A percentile compares a stretch with the other conserved stretches of the same genome.
These are phyloP conservation scores for Gorsachius goisagi DNA, from an alignment of 2,113 vertebrate species.

Conservation along the genomic window DNA sequence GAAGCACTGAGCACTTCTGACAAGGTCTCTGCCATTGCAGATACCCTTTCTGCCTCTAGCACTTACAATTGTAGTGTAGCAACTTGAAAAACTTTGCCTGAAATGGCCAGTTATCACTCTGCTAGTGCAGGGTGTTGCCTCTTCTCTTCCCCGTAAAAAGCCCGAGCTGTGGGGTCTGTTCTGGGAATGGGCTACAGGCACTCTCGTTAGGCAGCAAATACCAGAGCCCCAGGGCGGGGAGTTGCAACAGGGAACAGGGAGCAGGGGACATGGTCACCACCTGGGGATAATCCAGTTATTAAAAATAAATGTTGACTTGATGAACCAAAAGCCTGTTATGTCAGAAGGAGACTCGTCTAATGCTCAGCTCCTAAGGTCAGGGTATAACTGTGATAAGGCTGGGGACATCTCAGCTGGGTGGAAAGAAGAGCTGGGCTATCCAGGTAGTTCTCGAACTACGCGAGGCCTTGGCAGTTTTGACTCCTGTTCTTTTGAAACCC, in stretches of 20 bases:
- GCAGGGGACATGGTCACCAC: accelerated
- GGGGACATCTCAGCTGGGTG: neutral
- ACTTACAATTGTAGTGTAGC: neutral
- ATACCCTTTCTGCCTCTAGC: neutral
- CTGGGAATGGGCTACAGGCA: neutral
- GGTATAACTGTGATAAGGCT: neutral
- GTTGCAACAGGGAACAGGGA: neutral
- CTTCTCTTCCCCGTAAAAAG: neutral
- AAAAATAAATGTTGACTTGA: neutral
- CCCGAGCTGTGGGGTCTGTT: neutral
- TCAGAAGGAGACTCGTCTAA: neutral
- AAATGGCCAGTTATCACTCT: neutral
- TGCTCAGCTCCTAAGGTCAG: neutral
- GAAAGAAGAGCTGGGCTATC: neutral
- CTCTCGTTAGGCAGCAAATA: neutral
- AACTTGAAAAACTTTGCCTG: neutral
- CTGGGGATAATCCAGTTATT: neutral
- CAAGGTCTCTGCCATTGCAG: neutral
- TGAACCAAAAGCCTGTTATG: neutral
- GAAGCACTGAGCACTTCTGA: neutral
- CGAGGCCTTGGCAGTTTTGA: neutral
- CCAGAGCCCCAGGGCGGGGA: neutral
- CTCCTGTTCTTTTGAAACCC: neutral
- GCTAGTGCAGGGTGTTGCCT: neutral
- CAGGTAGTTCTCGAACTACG: neutral